Evolutionary conservation across 2,888 invertebrate genomes (phyloP).

Genomic region (Drosophila villosipedis): DNA sequence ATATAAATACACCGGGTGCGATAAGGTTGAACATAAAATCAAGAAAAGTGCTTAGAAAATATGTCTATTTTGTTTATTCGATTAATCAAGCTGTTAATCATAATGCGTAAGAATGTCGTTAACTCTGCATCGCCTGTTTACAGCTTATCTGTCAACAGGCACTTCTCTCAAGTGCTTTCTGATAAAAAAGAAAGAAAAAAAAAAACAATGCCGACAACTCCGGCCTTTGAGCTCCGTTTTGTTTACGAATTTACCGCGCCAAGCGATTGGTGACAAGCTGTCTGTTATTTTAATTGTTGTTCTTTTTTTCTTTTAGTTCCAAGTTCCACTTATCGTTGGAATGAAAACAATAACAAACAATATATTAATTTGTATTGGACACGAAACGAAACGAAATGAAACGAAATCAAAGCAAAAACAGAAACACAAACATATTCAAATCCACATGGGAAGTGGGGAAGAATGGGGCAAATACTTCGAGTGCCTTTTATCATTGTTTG

Average conservation of each 20-base stretch:
- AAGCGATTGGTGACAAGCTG: slow-evolving; percentile 60
- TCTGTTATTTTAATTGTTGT: slow-evolving; percentile 50
- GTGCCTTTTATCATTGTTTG: slow-evolving; percentile 30
- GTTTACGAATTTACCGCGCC: slow-evolving; percentile 45
- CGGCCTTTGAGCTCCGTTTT: slow-evolving; percentile 9
- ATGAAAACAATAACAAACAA: slow-evolving; percentile 41
- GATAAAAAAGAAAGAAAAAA: slow-evolving; percentile 23
- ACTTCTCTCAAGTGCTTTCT: slow-evolving; percentile 27
- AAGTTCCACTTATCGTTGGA: slow-evolving; percentile 23
- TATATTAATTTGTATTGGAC: slow-evolving; percentile 38
- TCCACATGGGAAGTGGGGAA: slow-evolving; percentile 4
- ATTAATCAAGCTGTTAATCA: slow-evolving; percentile 34
- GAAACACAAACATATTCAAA: not conserved
- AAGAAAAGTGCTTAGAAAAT: slow-evolving; percentile 8
- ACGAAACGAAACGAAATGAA: slow-evolving; percentile 42
- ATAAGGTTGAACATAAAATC: slow-evolving; percentile 35
- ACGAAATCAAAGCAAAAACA: slow-evolving; percentile 22
- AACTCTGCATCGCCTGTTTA: not conserved
- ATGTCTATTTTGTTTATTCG: slow-evolving; percentile 14
- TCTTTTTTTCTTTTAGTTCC: slow-evolving; percentile 31
- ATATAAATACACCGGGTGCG: slow-evolving; percentile 41
- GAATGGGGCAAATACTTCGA: slow-evolving; percentile 8
- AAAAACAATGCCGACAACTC: slow-evolving; percentile 18
- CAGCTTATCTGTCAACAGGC: slow-evolving; percentile 19
- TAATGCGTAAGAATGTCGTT: slow-evolving; percentile 6